These are phyloP conservation scores for Maniola jurtina DNA, from an alignment of 1,140 invertebrate genomes.

Conservation along the genomic window DNA sequence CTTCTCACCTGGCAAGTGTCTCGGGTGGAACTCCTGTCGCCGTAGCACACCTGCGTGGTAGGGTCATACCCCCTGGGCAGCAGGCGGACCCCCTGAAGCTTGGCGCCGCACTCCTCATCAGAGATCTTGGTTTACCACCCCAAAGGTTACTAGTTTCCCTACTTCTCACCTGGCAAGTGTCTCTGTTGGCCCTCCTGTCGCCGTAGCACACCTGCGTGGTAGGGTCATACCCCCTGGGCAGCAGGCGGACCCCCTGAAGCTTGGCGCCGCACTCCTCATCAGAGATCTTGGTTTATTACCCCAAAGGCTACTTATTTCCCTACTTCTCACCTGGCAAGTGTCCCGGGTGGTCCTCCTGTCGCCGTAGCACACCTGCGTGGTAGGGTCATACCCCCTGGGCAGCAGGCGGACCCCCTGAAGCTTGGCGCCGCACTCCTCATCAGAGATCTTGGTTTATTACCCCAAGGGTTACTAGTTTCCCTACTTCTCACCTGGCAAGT, in stretches of 20 bases:
- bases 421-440: neutral
- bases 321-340: constrained; percentile 6
- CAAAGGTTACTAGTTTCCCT: too few relatives aligned
- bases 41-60: constrained; percentile 16
- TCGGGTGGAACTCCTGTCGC: neutral
- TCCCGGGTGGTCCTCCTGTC: constrained; percentile 3
- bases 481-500: constrained; percentile 5
- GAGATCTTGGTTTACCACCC: too few relatives aligned
- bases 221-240: constrained; percentile 1
- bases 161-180: constrained; percentile 10
- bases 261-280: neutral
- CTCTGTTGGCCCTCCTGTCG: neutral
- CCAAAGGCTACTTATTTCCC: too few relatives aligned
- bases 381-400: neutral
- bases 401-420: neutral
- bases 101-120: neutral
- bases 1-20: constrained; percentile 12
- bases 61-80: constrained; percentile 4
- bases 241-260: neutral
- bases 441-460: neutral
- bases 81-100: neutral
- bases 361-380: constrained; percentile 18
- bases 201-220: constrained; percentile 19
- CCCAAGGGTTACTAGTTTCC: too few relatives aligned
- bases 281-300: neutral